Evolutionary conservation across 2,113 vertebrate species (phyloP).

Genomic region (Ascaphus truei): DNA sequence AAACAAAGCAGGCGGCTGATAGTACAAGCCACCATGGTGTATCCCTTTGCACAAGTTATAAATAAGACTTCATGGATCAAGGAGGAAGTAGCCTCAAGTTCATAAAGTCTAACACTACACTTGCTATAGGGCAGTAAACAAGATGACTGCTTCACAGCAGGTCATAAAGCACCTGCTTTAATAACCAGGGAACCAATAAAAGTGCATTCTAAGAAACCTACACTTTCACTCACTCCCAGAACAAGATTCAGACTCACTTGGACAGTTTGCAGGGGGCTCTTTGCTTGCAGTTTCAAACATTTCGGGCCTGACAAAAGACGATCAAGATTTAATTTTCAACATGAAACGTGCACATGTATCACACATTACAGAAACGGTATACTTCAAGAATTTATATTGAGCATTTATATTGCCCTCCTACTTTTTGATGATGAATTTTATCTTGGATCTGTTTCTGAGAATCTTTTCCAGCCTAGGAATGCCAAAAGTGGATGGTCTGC

Average conservation of each 20-base stretch:
- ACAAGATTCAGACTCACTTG: constrained; percentile 64
- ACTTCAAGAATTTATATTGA: background rate
- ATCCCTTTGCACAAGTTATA: no score
- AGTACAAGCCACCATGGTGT: no score
- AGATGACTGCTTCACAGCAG: no score
- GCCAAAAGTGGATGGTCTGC: constrained; percentile 69
- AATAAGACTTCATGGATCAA: no score
- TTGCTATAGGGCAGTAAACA: no score
- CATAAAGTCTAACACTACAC: no score
- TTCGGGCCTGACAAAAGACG: constrained; percentile 60
- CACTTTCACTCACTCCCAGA: no score
- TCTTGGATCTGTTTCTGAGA: constrained; percentile 66
- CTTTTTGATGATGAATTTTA: constrained; percentile 75
- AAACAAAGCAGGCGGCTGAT: no score
- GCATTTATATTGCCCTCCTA: constrained; percentile 42
- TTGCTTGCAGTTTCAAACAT: constrained; percentile 66
- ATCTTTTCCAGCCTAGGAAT: constrained; percentile 77
- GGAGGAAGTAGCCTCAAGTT: no score
- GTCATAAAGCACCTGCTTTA: no score
- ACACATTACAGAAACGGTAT: background rate
- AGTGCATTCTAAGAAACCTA: no score
- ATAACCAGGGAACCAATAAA: no score
- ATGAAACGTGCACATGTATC: background rate
- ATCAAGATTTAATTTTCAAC: constrained; percentile 25
- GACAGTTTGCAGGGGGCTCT: constrained; percentile 48